Conservation (phyloP, 2,797 vertebrate species). For the Tenualosa thibaudeaui region DNA sequence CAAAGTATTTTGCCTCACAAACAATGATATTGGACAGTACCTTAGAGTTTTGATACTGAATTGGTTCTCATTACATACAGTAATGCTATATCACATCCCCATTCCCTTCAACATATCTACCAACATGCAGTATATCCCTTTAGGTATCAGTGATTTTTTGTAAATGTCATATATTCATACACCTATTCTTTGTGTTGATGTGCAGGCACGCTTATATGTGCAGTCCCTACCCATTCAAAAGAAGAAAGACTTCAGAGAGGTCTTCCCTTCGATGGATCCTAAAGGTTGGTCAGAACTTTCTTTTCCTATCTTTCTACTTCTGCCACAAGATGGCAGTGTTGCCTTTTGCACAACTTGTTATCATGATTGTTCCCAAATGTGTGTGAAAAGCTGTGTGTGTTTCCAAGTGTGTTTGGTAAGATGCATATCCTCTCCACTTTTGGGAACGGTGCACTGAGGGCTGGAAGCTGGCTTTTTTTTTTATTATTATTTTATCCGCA, state of each 20-base stretch:
- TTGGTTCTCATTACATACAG: no score
- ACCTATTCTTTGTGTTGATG: conserved; percentile 27
- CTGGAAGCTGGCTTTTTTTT: no score
- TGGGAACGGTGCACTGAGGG: neutral
- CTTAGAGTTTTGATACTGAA: no score
- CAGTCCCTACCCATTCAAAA: conserved; percentile 71
- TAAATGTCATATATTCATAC: neutral
- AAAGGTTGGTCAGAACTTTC: conserved; percentile 58
- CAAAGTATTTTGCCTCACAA: no score
- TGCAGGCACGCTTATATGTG: conserved; percentile 76
- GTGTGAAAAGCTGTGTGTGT: neutral
- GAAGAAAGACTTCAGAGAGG: conserved; percentile 77
- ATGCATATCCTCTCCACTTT: no score
- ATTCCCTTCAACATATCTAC: no score
- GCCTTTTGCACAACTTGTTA: neutral
- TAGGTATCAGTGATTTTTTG: neutral
- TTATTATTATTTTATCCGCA: no score
- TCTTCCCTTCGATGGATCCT: conserved; percentile 71
- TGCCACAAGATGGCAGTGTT: conserved; percentile 1
- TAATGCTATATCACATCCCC: no score
- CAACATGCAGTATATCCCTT: neutral
- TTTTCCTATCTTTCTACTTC: neutral
- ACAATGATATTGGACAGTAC: no score
- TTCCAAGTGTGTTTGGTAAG: no score
- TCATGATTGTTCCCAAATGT: neutral